Conservation (phyloP, 2,888 invertebrate genomes). For the Noctua janthina region DNA sequence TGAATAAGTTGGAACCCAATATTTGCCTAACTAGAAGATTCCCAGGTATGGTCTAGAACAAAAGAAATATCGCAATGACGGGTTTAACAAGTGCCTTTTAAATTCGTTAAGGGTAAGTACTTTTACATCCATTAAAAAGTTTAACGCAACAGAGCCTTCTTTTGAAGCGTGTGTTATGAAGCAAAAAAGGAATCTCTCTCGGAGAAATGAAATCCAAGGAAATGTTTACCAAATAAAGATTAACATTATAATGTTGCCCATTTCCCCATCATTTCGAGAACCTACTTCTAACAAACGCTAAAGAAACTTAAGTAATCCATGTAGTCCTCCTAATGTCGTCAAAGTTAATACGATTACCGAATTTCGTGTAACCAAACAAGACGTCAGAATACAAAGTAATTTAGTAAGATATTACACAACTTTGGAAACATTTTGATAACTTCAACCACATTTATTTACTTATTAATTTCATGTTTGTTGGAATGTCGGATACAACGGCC, state of each 20-base stretch:
- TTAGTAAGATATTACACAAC: constrained; percentile 24
- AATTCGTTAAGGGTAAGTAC: too few species aligned
- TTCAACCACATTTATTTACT: neutral
- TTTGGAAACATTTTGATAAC: constrained; percentile 16
- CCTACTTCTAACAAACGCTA: neutral
- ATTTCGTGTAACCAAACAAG: constrained; percentile 19
- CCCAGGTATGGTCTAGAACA: too few species aligned
- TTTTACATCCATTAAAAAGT: too few species aligned
- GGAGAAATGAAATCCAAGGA: neutral
- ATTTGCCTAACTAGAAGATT: too few species aligned
- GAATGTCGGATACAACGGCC: neutral
- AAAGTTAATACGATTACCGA: constrained; percentile 33
- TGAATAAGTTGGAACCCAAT: too few species aligned
- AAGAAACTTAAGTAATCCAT: constrained; percentile 11
- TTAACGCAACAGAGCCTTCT: neutral
- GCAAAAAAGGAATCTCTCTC: neutral
- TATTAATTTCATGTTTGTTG: neutral
- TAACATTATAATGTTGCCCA: neutral
- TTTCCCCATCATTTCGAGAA: neutral
- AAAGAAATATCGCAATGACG: too few species aligned
- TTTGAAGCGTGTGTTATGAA: neutral
- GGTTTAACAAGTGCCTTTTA: too few species aligned
- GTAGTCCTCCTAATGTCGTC: constrained; percentile 1
- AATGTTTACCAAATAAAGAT: neutral
- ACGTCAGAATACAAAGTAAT: constrained; percentile 10